Conservation (phyloP, 2,888 invertebrate genomes). For the Saturnia japonica region DNA sequence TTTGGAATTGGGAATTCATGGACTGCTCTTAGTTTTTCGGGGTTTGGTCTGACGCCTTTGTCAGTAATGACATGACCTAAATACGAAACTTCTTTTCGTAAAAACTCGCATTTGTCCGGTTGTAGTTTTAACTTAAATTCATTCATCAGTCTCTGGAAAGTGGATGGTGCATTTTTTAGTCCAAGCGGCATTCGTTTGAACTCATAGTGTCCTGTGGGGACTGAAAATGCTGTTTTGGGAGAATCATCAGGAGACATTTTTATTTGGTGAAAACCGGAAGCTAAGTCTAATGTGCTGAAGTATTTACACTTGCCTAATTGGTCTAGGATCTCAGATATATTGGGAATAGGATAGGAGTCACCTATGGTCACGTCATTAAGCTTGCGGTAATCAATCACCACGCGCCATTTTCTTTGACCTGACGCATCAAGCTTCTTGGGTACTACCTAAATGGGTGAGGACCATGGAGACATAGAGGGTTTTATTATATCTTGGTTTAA, state of each 20-base stretch:
- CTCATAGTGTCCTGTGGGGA: slow-evolving; percentile 44
- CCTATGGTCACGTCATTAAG: slow-evolving; percentile 23
- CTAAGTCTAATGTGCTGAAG: slow-evolving; percentile 37
- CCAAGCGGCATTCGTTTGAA: slow-evolving; percentile 47
- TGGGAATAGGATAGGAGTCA: slow-evolving; percentile 24
- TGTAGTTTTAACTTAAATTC: no score
- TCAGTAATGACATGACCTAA: no score
- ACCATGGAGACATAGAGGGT: no score
- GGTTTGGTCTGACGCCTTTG: no score
- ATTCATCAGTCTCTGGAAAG: slow-evolving; percentile 38
- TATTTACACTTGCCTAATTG: slow-evolving; percentile 31
- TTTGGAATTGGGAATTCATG: no score
- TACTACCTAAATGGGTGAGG: no score
- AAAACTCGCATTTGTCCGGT: no score
- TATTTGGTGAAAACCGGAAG: slow-evolving; percentile 34
- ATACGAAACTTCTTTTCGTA: no score
- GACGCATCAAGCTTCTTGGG: no score
- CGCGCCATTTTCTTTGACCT: slow-evolving; percentile 38
- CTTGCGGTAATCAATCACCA: slow-evolving; percentile 35
- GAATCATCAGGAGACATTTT: slow-evolving; percentile 32
- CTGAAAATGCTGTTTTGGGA: slow-evolving; percentile 44
- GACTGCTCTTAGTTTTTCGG: no score
- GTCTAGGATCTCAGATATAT: slow-evolving; percentile 21
- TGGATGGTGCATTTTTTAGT: slow-evolving; percentile 41
- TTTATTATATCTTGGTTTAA: no score